Conservation (phyloP, 2,797 vertebrate genomes). For the Parotocinclus haroldoi region DNA sequence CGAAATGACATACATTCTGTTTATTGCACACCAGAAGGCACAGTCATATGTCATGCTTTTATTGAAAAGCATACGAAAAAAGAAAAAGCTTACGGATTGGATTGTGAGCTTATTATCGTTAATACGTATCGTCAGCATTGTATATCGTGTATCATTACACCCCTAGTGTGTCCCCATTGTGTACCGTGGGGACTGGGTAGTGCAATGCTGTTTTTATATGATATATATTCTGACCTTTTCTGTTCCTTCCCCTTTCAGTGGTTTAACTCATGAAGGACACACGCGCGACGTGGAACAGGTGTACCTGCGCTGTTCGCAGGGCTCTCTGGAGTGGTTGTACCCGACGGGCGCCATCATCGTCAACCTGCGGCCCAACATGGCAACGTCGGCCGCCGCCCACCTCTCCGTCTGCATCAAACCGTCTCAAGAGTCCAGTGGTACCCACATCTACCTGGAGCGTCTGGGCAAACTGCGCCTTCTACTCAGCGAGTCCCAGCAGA, state of each 20-base stretch:
- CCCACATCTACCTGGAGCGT: constrained; percentile 95
- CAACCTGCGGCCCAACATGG: constrained; percentile 90
- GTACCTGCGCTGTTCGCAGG: constrained; percentile 92
- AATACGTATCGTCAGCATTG: too few species aligned
- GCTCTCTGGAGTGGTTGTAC: constrained; percentile 93
- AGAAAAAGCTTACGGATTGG: too few species aligned
- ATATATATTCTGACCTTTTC: neutral
- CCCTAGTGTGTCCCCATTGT: too few species aligned
- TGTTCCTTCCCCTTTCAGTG: constrained; percentile 64
- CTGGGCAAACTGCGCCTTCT: constrained; percentile 87
- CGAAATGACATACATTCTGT: too few species aligned
- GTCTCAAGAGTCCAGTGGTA: constrained; percentile 81
- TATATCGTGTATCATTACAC: too few species aligned
- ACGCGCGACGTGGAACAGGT: constrained; percentile 96
- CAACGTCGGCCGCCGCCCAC: constrained; percentile 70
- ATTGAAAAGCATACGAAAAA: too few species aligned
- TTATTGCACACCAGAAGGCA: too few species aligned
- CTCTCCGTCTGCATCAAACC: constrained; percentile 94
- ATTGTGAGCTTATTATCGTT: too few species aligned
- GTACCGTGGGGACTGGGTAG: too few species aligned
- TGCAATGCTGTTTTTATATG: too few species aligned
- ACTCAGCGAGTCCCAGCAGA: constrained; percentile 78
- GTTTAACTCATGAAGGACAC: constrained; percentile 90
- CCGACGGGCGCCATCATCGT: constrained; percentile 94
- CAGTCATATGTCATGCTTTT: too few species aligned